Base-by-base conservation (phyloP, 2,113 vertebrate genomes). In the Psilopogon haemacephalus region DNA sequence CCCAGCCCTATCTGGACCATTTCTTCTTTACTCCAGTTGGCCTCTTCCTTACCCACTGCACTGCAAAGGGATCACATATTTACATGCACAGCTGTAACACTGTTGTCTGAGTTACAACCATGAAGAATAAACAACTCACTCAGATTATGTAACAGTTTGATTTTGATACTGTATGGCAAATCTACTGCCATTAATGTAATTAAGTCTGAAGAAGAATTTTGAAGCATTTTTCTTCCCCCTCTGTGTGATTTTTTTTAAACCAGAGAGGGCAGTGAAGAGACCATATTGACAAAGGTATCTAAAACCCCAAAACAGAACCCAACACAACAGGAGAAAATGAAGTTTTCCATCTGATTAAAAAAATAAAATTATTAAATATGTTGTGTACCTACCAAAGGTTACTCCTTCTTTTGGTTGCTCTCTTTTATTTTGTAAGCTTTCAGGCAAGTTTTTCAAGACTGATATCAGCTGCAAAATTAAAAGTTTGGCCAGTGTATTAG, bases 361-460 rank as follows among this genome's bases (percentile, higher is more conserved):
- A 87, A 38, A 5, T 0, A 1, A 48, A 2, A 70, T 71, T 12
- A 71, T 54, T 48, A 86, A 75, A 69, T 33, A 62, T 8, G 24
- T 15, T 7, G 55, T 14, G 4, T 42, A 97, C 98, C 74, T 97
- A 99, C 99, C 99, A 65, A 98, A 98, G 0, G 98, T 99, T 50
- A 93, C 97, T 28, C 98, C 99, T 18, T 98, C 97, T 58, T 96
- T 93, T 32, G 97, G 95, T 64, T 99, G 99, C 63, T 98, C 98
- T 38, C 82, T 98, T 93, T 97, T 97, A 15, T 95, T 97, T 40
- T 84, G 95, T 64, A 99, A 97, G 85, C 95, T 98, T 95, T 99
- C 98, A 44, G 98, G 97, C 84, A 99, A 97, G 42, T 97, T 98
- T 95, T 60, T 97, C 95, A 99, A 95, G 56, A 99, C 98, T 23